A percentile compares a stretch with the other conserved stretches of the same genome.
Conservation (phyloP, 2,797 vertebrate genomes). For the Tokudaia tokunoshimensis region DNA sequence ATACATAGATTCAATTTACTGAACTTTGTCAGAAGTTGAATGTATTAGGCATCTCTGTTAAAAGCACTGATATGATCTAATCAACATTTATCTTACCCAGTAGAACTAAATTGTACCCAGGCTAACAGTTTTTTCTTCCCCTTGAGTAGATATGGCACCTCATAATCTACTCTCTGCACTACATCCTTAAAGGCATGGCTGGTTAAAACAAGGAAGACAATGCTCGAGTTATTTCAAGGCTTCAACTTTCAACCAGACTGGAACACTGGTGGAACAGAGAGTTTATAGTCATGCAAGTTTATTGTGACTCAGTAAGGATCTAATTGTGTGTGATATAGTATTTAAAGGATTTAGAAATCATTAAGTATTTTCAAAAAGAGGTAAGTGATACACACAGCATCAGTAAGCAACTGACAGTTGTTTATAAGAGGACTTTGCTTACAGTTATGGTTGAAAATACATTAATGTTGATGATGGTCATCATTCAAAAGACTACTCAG, state of each 20-base stretch:
- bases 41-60: constrained; percentile 8
- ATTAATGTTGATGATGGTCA: constrained; percentile 55
- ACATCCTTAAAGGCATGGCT: constrained; percentile 15
- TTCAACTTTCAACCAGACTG: background rate
- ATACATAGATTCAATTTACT: background rate
- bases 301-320: constrained; percentile 41
- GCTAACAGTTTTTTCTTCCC: constrained; percentile 37
- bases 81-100: constrained; percentile 56
- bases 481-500: constrained; percentile 39
- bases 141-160: background rate
- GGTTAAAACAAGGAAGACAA: constrained; percentile 57
- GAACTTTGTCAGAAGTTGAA: constrained; percentile 42
- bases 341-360: constrained; percentile 64
- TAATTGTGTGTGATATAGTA: constrained; percentile 47
- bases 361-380: constrained; percentile 65
- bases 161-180: constrained; percentile 8
- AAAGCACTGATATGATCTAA: constrained; percentile 48
- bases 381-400: constrained; percentile 52
- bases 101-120: constrained; percentile 32
- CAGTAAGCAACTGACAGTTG: constrained; percentile 51
- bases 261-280: constrained; percentile 33
- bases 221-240: constrained; percentile 51
- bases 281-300: background rate
- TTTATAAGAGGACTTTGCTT: constrained; percentile 58
- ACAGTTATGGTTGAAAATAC: constrained; percentile 65